A percentile compares a stretch with the other conserved stretches of the same genome.
Evolutionary conservation across 30 jellyfish, hydroid and myxozoan genomes (phyloP).

Genomic region (Hydra vulgaris): DNA sequence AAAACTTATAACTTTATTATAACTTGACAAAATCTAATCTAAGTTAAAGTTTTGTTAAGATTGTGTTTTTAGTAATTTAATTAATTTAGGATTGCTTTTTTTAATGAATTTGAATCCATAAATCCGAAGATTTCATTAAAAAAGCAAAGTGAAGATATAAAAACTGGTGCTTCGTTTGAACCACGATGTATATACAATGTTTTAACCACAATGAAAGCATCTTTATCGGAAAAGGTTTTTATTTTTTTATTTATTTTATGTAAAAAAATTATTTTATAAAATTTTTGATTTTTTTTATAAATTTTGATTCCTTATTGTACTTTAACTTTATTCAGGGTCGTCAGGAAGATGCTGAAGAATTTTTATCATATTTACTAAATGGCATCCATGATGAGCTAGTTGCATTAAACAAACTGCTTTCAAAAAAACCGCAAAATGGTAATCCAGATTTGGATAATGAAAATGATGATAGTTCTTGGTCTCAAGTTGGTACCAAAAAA

Average conservation of each 20-base stretch:
- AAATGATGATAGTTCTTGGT: conserved; percentile 53
- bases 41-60: no score
- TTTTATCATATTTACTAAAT: conserved; percentile 68
- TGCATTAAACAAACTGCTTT: conserved; percentile 27
- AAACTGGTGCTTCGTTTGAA: conserved; percentile 81
- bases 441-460: conserved; percentile 22
- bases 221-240: conserved; percentile 83
- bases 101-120: conserved; percentile 25
- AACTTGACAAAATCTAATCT: no score
- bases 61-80: neutral
- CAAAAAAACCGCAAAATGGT: neutral
- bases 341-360: conserved; percentile 98
- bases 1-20: no score
- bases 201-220: conserved; percentile 60
- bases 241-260: no score
- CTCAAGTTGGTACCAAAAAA: conserved; percentile 93
- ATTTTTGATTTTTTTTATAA: no score
- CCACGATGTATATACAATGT: conserved; percentile 83
- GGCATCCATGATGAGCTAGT: conserved; percentile 89
- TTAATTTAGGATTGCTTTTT: conserved; percentile 26
- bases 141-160: conserved; percentile 44
- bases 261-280: neutral
- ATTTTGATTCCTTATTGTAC: neutral
- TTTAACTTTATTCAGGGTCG: conserved; percentile 53
- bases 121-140: conserved; percentile 23